These are phyloP conservation scores for Scalopus aquaticus DNA, from an alignment of 2,113 vertebrate genomes.

Conservation along the genomic window DNA sequence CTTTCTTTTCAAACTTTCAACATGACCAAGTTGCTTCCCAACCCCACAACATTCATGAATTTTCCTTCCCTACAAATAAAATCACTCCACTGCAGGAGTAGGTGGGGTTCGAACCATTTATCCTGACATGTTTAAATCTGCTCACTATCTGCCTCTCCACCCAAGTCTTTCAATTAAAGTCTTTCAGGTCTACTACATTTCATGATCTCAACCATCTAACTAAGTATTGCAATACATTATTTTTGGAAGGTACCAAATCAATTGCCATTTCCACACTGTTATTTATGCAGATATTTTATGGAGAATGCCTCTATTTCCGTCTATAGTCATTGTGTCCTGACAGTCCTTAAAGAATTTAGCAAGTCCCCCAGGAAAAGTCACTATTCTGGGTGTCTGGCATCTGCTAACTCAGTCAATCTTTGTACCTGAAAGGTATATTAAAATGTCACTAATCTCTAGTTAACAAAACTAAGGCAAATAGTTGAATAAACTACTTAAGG, in stretches of 20 bases:
- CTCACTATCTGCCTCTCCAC: not conserved
- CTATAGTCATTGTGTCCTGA: not conserved
- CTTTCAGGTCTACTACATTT: not conserved
- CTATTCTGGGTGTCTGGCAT: not conserved
- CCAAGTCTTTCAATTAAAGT: not conserved
- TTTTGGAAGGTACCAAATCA: not conserved
- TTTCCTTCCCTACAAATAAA: not conserved
- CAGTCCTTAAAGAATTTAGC: not conserved
- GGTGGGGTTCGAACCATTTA: not conserved
- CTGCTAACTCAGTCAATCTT: not conserved
- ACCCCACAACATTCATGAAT: not conserved
- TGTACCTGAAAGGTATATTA: not conserved
- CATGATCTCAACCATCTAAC: not conserved
- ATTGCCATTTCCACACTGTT: not conserved
- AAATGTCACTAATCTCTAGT: not conserved
- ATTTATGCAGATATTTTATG: not conserved
- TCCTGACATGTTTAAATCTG: not conserved
- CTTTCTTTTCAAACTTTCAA: not conserved
- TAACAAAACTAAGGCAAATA: not conserved
- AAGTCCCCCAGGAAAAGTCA: not conserved
- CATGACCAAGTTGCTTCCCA: not conserved
- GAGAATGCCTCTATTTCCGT: not conserved
- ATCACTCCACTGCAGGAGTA: not conserved
- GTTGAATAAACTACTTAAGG: not conserved
- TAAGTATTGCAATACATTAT: not conserved